Conservation (phyloP, 1,140 invertebrate species). For the Dendroctonus valens region DNA sequence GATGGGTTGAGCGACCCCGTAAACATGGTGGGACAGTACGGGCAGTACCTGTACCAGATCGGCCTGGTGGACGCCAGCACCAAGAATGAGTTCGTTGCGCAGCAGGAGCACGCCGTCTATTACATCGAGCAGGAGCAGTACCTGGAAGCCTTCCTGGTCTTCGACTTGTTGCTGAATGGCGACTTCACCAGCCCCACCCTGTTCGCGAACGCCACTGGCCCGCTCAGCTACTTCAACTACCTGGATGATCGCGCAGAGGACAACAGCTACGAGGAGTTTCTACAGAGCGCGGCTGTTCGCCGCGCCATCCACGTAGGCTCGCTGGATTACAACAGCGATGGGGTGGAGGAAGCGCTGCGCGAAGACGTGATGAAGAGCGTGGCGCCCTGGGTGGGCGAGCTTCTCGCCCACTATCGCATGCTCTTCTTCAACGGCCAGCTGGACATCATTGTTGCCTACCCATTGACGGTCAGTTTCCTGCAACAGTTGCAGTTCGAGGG, state of each 20-base stretch:
- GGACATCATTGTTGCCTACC: slow-evolving; percentile 80
- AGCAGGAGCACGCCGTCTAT: neutral
- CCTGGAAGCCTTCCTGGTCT: slow-evolving; percentile 56
- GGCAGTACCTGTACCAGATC: slow-evolving; percentile 68
- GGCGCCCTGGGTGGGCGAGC: slow-evolving; percentile 68
- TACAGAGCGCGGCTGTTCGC: slow-evolving; percentile 57
- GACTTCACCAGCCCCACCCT: slow-evolving; percentile 50
- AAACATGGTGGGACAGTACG: slow-evolving; percentile 53
- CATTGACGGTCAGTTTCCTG: slow-evolving; percentile 71
- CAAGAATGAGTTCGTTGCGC: slow-evolving; percentile 43
- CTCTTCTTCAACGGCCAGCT: slow-evolving; percentile 79
- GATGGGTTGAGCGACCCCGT: slow-evolving; percentile 79
- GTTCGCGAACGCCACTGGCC: slow-evolving; percentile 53
- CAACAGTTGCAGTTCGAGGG: slow-evolving; percentile 63
- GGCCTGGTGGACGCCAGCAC: slow-evolving; percentile 68
- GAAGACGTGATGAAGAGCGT: slow-evolving; percentile 81
- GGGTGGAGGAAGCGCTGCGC: slow-evolving; percentile 67
- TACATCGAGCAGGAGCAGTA: slow-evolving; percentile 52
- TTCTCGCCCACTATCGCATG: slow-evolving; percentile 66
- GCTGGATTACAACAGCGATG: slow-evolving; percentile 52
- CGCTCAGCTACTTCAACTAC: slow-evolving; percentile 56
- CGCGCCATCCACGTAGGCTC: slow-evolving; percentile 54
- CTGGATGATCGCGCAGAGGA: slow-evolving; percentile 49
- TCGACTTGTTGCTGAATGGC: slow-evolving; percentile 58
- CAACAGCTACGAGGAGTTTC: slow-evolving; percentile 54